Percentiles rank a stretch among this genome's conserved stretches.
Evolutionary conservation across 2,888 invertebrate genomes (phyloP).

Genomic region (Tenthredo mesomela): DNA sequence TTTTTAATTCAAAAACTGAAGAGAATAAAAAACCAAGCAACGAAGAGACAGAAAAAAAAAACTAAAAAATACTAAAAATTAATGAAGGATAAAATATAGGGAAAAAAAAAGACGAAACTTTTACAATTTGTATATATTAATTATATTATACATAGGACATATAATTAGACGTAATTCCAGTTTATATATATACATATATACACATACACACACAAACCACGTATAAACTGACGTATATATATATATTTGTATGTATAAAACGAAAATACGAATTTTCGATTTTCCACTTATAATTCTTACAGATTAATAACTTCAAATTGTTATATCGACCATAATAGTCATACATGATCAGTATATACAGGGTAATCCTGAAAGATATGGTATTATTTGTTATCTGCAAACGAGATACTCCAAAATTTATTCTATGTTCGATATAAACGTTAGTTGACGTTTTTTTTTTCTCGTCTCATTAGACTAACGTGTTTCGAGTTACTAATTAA

Average conservation of each 20-base stretch:
- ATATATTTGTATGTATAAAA: constrained; percentile 45
- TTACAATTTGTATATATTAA: constrained; percentile 76
- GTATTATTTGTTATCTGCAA: not conserved
- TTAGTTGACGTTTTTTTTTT: no score
- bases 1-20: not conserved
- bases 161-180: constrained; percentile 50
- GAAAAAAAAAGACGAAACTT: constrained; percentile 63
- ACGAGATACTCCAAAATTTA: not conserved
- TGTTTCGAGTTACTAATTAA: no score
- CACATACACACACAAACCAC: no score
- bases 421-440: constrained; percentile 3
- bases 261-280: constrained; percentile 63
- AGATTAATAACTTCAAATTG: constrained; percentile 59
- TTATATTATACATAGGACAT: constrained; percentile 63
- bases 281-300: constrained; percentile 67
- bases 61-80: constrained; percentile 41
- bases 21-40: no score
- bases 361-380: constrained; percentile 21
- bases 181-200: constrained; percentile 15
- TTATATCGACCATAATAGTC: constrained; percentile 31
- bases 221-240: not conserved
- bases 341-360: constrained; percentile 4
- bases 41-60: not conserved
- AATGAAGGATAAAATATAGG: constrained; percentile 50
- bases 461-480: no score